Conservation (phyloP, 2,888 invertebrate species). For the Diarsia brunnea region DNA sequence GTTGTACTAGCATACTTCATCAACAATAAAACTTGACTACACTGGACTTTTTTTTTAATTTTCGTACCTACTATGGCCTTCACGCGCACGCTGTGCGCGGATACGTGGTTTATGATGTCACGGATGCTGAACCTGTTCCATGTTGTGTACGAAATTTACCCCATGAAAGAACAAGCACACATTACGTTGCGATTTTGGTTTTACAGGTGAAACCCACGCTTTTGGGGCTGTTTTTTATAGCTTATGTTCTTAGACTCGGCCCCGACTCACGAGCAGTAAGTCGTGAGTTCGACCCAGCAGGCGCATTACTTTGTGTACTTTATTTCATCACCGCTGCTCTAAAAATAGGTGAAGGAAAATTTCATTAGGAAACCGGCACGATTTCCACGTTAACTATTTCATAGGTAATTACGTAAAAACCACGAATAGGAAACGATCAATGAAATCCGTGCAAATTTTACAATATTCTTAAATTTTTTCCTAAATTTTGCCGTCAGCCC, state of each 20-base stretch:
- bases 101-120: constrained; percentile 55
- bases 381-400: too few relatives aligned
- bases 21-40: constrained; percentile 19
- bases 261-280: too few relatives aligned
- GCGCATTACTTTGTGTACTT: too few relatives aligned
- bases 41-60: constrained; percentile 23
- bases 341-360: too few relatives aligned
- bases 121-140: constrained; percentile 6
- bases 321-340: too few relatives aligned
- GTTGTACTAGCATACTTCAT: neutral
- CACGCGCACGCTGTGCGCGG: constrained; percentile 43
- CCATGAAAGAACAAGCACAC: neutral
- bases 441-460: constrained; percentile 9
- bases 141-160: constrained; percentile 1
- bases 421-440: too few relatives aligned
- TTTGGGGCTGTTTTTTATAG: neutral
- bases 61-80: constrained; percentile 13
- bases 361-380: neutral
- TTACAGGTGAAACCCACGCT: neutral
- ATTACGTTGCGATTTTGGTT: neutral
- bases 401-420: too few relatives aligned
- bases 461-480: neutral
- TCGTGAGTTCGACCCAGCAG: too few relatives aligned
- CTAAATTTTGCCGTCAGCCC: constrained; percentile 7
- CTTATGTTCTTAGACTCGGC: neutral